A percentile compares a stretch with the other conserved stretches of the same genome.
phyloP scores from a whole-genome alignment of 2,888 invertebrate genomes.

The Rhyacophila evoluta region DNA sequence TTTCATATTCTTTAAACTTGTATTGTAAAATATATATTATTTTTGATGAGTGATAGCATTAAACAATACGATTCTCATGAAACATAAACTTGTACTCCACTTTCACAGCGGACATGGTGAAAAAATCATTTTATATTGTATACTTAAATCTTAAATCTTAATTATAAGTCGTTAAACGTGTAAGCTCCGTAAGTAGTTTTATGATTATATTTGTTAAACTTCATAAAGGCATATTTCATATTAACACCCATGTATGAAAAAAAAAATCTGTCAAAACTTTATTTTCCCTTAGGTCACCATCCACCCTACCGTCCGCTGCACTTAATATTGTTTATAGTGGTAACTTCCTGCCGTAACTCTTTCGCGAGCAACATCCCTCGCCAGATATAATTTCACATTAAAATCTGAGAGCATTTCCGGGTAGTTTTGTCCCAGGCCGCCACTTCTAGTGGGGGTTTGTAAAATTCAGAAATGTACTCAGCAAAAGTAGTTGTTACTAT shows the following conservation, averaged over 20 bases:
- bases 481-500: constrained; percentile 12
- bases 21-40: no score
- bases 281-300: neutral
- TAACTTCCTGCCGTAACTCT: constrained; percentile 20
- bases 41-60: no score
- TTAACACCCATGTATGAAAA: neutral
- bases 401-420: constrained; percentile 44
- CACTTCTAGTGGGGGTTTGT: constrained; percentile 35
- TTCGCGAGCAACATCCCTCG: constrained; percentile 27
- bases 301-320: neutral
- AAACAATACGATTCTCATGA: no score
- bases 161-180: no score
- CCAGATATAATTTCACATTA: constrained; percentile 38
- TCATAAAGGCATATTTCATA: neutral
- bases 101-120: no score
- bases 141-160: no score
- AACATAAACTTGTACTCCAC: no score
- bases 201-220: no score
- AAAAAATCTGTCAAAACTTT: constrained; percentile 14
- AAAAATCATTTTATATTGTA: no score
- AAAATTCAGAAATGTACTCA: constrained; percentile 36
- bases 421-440: constrained; percentile 41
- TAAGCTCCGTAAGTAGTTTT: no score
- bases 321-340: constrained; percentile 24
- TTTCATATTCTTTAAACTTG: no score